Base-by-base conservation (phyloP, 1,140 invertebrate genomes). In the Hypothenemus hampei region DNA sequence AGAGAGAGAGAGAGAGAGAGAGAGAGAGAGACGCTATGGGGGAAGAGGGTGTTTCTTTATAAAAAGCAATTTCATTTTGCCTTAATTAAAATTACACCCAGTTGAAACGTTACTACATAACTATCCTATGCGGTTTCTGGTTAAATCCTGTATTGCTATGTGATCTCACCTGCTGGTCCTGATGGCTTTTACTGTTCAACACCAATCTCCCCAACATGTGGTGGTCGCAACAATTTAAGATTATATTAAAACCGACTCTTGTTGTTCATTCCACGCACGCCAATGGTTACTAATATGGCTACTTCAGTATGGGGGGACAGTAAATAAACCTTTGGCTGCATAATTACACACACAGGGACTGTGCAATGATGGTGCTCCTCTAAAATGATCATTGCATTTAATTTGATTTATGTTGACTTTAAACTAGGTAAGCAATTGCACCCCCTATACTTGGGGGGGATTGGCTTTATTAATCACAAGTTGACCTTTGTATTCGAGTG, bases 381-480 rank as follows among this genome's bases (percentile, higher is more conserved):
- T 43, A 20, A 43, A 43, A 19, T 43, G 40, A 43, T 20, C 40
- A 43, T 43, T 43, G 40, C 40, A 43, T 43, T 43, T 43, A 43
- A 43, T 43, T 43, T 43, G 40, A 43, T 43, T 43, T 43, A 15
- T 43, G 40, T 43, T 43, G 40, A 43, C 40, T 43, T 43, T 43
- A 43, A 43, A 43, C 8, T 31, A 31, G 26, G 26, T 31, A 31
- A 31, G n/a, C n/a, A n/a, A n/a, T n/a, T n/a, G n/a, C n/a, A n/a
- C n/a, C n/a, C n/a, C n/a, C n/a, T n/a, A n/a, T n/a, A n/a, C n/a
- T n/a, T n/a, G n/a, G n/a, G n/a, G n/a, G n/a, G n/a, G n/a, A n/a
- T n/a, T n/a, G n/a, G n/a, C n/a, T n/a, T n/a, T n/a, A n/a, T n/a
- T n/a, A n/a, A n/a, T n/a, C n/a, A n/a, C n/a, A n/a, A n/a, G n/a